Evolutionary conservation across 2,113 vertebrate species (phyloP), one percentile per base, ranked within the genome.

Genomic region (Turnix velox): DNA sequence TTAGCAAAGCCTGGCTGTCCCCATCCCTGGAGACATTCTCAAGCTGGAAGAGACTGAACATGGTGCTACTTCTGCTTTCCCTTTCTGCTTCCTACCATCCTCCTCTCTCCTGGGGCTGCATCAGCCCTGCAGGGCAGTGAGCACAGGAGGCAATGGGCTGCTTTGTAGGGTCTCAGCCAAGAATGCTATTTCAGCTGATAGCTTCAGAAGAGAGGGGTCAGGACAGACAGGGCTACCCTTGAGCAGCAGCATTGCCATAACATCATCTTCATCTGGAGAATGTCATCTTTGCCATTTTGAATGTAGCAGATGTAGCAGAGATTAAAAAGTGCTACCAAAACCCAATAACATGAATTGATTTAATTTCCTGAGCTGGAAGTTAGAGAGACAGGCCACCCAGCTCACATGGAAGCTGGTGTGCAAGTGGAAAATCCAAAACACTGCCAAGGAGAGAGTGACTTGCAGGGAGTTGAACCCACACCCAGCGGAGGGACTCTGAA

Each of bases 291-390:
- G 66, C 61, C 39, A 28, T 78, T 92, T 86, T 76, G 39, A 62
- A 69, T 88, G 77, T 24, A 54, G 69, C 46, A 78, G 80, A 88
- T 79, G 61, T 87, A 84, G 84, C 55, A 68, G 77, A 78, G 84
- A 88, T 68, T 68, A 39, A 77, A 57, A 90, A 94, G 72, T 52
- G 66, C 58, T 66, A 81, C 69, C 75, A 68, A 90, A 94, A 95
- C 88, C 87, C 84, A 89, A 58, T 96, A 93, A 95, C 84, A 84
- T n/a, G 93, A 87, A 94, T 95, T 95, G 78, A 86, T 95, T 94
- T 95, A 90, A 93, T 95, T 96, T 96, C 91, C 92, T 92, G 92
- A 89, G 62, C 66, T 92, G 87, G 77, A 93, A 91, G 84, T 88
- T 58, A 91, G 87, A 91, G 24, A 42, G 17, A 92, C 79, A 77